Base-by-base conservation (phyloP, 2,888 invertebrate genomes). In the Deilephila elpenor region DNA sequence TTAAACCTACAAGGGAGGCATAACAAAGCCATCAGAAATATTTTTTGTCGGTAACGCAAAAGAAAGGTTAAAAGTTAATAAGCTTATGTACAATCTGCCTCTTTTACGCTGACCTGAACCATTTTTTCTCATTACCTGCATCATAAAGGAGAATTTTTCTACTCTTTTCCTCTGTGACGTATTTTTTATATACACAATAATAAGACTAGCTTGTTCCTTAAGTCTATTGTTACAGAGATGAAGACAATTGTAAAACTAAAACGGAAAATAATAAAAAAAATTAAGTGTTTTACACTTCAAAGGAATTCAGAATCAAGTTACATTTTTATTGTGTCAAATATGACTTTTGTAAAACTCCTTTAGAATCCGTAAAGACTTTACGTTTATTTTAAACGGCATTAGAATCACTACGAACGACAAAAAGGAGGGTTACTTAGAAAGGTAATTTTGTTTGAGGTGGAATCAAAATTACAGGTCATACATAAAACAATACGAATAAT, bases 111-210 rank as follows among this genome's bases (percentile, higher is more conserved):
- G 88, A 88, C 87, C 88, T 88, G 86, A 80, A 78, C 85, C 84
- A 87, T 89, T 89, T 89, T 87, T 89, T 91, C 92, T 90, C 89
- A 88, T 91, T 89, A 91, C 88, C 88, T 89, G 87, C 84, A 88
- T 87, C 85, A 87, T 86, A 89, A 91, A 88, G 87, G 85, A 83
- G 80, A 81, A 83, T 86, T 86, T 88, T 86, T 87, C 80, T 81
- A 80, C 79, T 82, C 84, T 84, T 86, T 84, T 85, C 72, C 62
- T 71, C 19, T 44, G 62, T 62, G 83, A 84, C 83, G 86, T 85
- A 85, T 81, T 88, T 89, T 83, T 84, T 79, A 76, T 77, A 84
- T 81, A 84, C 81, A 83, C 86, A 86, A 85, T 86, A 85, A 83
- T 51, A 17, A 81, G 82, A 80, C 83, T 82, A 67, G 72, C 70